Percentiles rank a stretch among this genome's conserved stretches.
Conservation (phyloP, 2,888 invertebrate genomes). For the Platerodrilus igneus region DNA sequence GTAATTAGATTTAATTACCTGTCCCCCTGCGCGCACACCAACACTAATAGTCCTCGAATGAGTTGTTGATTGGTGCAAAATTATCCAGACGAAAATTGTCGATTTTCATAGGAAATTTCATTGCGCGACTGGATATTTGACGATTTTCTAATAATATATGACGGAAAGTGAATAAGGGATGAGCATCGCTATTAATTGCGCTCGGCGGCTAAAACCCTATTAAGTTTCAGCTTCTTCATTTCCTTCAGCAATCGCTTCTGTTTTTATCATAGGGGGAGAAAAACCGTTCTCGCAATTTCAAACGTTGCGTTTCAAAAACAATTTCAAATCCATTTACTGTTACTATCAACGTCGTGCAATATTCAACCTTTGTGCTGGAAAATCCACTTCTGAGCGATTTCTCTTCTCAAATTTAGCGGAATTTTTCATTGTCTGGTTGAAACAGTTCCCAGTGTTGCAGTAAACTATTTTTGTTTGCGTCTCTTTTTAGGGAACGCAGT, state of each 20-base stretch:
- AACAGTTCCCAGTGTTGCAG: constrained; percentile 30
- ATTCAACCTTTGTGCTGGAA: constrained; percentile 27
- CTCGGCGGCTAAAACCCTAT: constrained; percentile 13
- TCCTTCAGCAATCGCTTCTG: constrained; percentile 9
- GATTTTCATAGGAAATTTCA: constrained; percentile 20
- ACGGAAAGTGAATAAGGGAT: constrained; percentile 11
- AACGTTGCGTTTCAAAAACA: constrained; percentile 24
- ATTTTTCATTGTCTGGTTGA: constrained; percentile 33
- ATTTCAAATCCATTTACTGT: constrained; percentile 28
- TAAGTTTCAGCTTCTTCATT: constrained; percentile 18
- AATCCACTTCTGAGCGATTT: constrained; percentile 29
- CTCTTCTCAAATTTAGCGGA: constrained; percentile 33
- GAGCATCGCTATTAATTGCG: constrained; percentile 14
- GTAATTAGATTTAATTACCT: constrained; percentile 38
- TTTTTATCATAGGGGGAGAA: constrained; percentile 14
- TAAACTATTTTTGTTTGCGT: constrained; percentile 34
- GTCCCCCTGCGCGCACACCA: constrained; percentile 24
- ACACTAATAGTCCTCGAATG: constrained; percentile 24
- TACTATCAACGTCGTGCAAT: constrained; percentile 27
- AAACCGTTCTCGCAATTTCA: constrained; percentile 15
- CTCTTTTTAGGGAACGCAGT: constrained; percentile 31
- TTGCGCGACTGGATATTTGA: too few species aligned
- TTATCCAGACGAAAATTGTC: constrained; percentile 23
- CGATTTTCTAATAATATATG: constrained; percentile 14
- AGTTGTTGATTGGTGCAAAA: constrained; percentile 22